phyloP scores from a whole-genome alignment of 2,888 invertebrate genomes.

The Crematogaster levior region DNA sequence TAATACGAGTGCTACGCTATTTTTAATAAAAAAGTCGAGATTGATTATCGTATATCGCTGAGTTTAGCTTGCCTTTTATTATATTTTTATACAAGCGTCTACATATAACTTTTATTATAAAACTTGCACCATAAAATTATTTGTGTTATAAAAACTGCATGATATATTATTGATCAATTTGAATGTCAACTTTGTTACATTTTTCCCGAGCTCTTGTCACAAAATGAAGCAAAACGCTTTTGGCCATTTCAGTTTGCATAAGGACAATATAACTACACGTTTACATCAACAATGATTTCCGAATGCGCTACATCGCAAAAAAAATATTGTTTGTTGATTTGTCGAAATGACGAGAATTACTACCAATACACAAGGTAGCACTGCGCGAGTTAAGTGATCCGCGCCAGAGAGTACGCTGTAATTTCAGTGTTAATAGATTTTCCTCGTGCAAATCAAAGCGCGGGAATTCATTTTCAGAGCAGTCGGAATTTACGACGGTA shows the following conservation, averaged over 20 bases:
- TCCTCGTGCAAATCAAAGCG: conserved; percentile 9
- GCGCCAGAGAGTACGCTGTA: background rate
- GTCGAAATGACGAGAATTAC: background rate
- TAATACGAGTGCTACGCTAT: background rate
- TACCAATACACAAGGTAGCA: background rate
- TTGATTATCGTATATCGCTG: background rate
- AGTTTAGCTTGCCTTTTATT: conserved; percentile 27
- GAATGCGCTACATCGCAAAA: background rate
- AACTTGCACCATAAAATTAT: background rate
- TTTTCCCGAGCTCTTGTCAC: conserved; percentile 12
- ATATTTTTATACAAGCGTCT: background rate
- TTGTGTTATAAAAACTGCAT: background rate
- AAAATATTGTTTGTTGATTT: conserved; percentile 24
- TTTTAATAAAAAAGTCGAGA: background rate
- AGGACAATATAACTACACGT: conserved; percentile 19
- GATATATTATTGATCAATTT: conserved; percentile 33
- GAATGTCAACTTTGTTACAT: background rate
- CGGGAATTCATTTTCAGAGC: background rate
- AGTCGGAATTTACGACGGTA: conserved; percentile 10
- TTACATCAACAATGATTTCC: conserved; percentile 1
- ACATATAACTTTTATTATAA: background rate
- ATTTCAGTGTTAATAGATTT: conserved; percentile 35
- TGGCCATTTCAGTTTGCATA: conserved; percentile 5
- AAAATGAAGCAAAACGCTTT: conserved; percentile 11
- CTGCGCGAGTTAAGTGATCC: conserved; percentile 16